Evolutionary conservation across 2,113 vertebrate genomes (phyloP), one percentile per base, ranked within the genome.

Genomic region (Engraulis encrasicolus): DNA sequence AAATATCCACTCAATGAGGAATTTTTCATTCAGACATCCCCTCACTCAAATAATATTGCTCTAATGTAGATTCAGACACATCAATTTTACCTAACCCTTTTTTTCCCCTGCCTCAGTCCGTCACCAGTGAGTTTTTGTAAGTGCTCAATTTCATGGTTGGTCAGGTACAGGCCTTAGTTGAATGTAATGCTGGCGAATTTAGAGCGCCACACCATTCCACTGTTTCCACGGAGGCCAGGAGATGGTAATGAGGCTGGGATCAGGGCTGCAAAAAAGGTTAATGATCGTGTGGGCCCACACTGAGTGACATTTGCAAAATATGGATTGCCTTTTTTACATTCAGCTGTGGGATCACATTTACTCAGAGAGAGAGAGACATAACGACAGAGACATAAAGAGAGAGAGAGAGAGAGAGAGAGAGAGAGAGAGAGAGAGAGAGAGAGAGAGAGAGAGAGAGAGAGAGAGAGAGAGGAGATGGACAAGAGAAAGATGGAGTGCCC

Each of bases 61-160:
- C 81, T 85, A 90, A 95, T 86, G 88, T 94, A 88, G 85, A 86
- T 91, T 91, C 89, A 92, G 91, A 83, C 90, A 85, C 88, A 88
- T 93, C 91, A 91, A 94, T 95, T 94, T 94, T 82, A 91, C 90
- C 87, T 92, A 92, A 89, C 91, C 92, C 92, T 9, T 9, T 23
- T 7, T 23, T 7, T n/a, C n/a, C n/a, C 58, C 23, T 9, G n/a
- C 54, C 54, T 6, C 90, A 86, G 91, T 90, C 91, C 91, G 93
- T 96, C 95, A 94, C 89, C 90, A 86, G 91, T 92, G 95, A 95
- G 94, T 93, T 93, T 2, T 40, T 81, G 91, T 94, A 97, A 96
- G 90, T 93, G 91, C 91, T 94, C 95, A 96, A 96, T 97, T 98
- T 97, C 96, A 96, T 87, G 95, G 91, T 91, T 93, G 95, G 82